Percentiles rank a stretch among this genome's conserved stretches.
phyloP scores from a whole-genome alignment of 2,113 vertebrate species.

The Camarhynchus parvulus region DNA sequence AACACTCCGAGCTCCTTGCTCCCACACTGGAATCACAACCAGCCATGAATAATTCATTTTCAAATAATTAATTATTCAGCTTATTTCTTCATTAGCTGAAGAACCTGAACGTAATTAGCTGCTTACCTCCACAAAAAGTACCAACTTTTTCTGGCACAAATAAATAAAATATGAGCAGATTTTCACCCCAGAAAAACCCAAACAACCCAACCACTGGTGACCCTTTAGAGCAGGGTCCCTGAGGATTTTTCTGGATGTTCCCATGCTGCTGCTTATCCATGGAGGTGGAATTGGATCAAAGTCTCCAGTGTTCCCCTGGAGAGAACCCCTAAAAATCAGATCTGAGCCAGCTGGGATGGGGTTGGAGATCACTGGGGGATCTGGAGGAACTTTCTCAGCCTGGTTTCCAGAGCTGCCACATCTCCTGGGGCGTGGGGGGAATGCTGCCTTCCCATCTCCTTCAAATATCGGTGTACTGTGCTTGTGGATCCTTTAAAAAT shows the following conservation, averaged over 20 bases:
- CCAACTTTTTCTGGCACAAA: background rate
- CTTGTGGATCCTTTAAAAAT: background rate
- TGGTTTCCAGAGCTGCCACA: background rate
- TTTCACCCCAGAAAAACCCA: background rate
- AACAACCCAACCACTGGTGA: background rate
- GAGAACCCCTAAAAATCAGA: background rate
- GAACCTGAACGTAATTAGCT: conserved; percentile 42
- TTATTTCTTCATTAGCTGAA: conserved; percentile 62
- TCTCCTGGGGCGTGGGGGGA: background rate
- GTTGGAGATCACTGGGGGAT: background rate
- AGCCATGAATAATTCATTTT: conserved; percentile 56
- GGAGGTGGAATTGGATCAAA: background rate
- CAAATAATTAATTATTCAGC: conserved; percentile 66
- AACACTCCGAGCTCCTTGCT: background rate
- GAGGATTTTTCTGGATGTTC: background rate
- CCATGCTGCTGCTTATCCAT: background rate
- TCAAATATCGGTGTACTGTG: background rate
- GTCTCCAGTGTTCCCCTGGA: fast-evolving
- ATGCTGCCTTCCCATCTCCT: background rate
- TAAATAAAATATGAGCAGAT: conserved; percentile 12
- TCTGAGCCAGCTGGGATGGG: background rate
- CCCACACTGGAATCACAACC: conserved; percentile 7
- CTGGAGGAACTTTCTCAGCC: background rate
- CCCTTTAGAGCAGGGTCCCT: background rate
- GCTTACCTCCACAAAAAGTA: conserved; percentile 39